Conservation (phyloP, 2,113 vertebrate species). For the Scopus umbretta region DNA sequence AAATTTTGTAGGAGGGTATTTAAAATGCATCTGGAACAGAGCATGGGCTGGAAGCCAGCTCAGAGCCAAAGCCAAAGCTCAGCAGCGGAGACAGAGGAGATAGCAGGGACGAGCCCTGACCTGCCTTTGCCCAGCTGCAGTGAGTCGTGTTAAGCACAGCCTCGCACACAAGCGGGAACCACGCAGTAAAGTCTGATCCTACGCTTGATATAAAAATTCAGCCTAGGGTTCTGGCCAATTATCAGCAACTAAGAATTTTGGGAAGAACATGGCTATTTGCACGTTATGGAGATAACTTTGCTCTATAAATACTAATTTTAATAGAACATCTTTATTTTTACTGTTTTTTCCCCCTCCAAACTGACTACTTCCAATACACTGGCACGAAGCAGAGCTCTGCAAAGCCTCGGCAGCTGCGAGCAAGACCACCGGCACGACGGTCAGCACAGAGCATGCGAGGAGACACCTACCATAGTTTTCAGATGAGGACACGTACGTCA, state of each 20-base stretch:
- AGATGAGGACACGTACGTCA: conserved; percentile 89
- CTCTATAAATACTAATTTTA: fast-evolving
- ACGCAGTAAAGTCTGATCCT: background rate
- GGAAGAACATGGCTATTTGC: fast-evolving
- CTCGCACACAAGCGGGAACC: fast-evolving
- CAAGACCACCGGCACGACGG: fast-evolving
- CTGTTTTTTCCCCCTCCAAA: too few relatives aligned
- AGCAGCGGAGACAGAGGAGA: background rate
- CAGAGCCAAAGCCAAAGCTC: background rate
- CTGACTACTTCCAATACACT: fast-evolving
- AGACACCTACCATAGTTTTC: conserved; percentile 85
- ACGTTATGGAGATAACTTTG: fast-evolving
- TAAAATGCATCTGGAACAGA: background rate
- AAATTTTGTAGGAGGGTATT: background rate
- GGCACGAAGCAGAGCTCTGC: fast-evolving
- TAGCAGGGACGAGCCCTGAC: background rate
- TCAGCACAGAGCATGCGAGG: fast-evolving
- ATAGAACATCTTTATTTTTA: fast-evolving
- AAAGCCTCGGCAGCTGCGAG: background rate
- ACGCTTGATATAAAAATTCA: background rate
- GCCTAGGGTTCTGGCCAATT: fast-evolving
- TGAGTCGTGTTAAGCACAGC: fast-evolving
- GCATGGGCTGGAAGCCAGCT: background rate
- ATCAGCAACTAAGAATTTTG: background rate
- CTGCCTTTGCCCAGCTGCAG: fast-evolving